These are phyloP conservation scores for Apis cerana DNA, from an alignment of 1,140 invertebrate genomes.

Conservation along the genomic window DNA sequence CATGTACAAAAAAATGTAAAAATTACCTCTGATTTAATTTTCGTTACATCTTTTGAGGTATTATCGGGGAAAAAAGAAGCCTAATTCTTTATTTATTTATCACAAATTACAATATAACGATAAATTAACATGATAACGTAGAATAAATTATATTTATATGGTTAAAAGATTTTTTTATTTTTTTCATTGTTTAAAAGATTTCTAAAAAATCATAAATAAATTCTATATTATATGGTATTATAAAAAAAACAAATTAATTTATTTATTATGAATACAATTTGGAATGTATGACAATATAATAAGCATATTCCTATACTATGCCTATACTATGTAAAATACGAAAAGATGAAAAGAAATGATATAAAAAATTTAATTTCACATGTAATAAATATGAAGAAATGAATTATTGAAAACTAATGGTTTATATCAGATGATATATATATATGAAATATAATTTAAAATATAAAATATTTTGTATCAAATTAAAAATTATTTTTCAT, in stretches of 20 bases:
- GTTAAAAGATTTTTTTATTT: too few species aligned
- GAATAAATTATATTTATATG: background rate
- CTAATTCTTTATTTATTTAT: background rate
- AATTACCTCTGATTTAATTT: constrained; percentile 25
- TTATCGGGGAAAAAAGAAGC: too few species aligned
- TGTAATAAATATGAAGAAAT: background rate
- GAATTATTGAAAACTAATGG: background rate
- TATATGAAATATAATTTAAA: background rate
- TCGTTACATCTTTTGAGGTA: background rate
- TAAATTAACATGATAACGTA: background rate
- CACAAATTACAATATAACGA: background rate
- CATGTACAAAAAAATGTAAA: constrained; percentile 23
- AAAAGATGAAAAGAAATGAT: background rate
- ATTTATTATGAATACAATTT: background rate
- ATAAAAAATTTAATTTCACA: background rate
- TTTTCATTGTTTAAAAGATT: background rate
- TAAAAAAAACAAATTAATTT: background rate
- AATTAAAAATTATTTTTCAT: background rate
- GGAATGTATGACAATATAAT: background rate
- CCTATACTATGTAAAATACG: background rate
- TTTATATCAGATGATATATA: background rate
- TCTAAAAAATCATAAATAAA: background rate
- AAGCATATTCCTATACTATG: background rate
- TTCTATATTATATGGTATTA: background rate
- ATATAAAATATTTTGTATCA: background rate